Conservation (phyloP, 53 echinoderm and acorn worm species). For the Crossaster papposus region DNA sequence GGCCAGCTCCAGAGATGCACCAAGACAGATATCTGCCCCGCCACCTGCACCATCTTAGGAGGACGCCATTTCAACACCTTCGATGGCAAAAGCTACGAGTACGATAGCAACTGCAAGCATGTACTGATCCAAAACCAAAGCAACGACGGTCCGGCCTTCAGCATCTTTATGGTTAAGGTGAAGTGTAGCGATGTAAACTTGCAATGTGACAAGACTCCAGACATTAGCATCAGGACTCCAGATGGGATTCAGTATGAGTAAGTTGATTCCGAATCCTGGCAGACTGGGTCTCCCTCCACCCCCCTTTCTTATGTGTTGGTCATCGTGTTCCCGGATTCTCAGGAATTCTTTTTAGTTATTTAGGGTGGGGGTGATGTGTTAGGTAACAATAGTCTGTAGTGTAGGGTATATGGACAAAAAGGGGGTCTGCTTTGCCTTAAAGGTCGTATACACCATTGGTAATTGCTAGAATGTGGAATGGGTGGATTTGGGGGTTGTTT, state of each 20-base stretch:
- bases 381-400: too few species aligned
- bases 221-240: constrained; percentile 1
- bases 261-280: not conserved
- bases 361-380: too few species aligned
- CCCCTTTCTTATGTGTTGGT: too few species aligned
- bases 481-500: too few species aligned
- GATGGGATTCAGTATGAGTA: constrained; percentile 34
- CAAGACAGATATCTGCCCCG: not conserved
- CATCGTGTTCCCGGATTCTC: too few species aligned
- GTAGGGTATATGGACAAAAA: too few species aligned
- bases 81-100: constrained; percentile 36
- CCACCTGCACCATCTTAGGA: constrained; percentile 45
- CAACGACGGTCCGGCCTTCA: constrained; percentile 5
- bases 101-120: constrained; percentile 33
- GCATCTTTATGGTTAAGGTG: constrained; percentile 51
- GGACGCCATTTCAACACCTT: constrained; percentile 59
- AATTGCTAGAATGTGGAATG: too few species aligned
- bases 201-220: not conserved
- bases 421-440: too few species aligned
- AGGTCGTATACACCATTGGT: too few species aligned
- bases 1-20: constrained; percentile 34
- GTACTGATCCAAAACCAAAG: constrained; percentile 29
- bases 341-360: too few species aligned
- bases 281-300: too few species aligned
- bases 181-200: not conserved